Conservation (phyloP, 2,797 vertebrate genomes). For the Merluccius polli region DNA sequence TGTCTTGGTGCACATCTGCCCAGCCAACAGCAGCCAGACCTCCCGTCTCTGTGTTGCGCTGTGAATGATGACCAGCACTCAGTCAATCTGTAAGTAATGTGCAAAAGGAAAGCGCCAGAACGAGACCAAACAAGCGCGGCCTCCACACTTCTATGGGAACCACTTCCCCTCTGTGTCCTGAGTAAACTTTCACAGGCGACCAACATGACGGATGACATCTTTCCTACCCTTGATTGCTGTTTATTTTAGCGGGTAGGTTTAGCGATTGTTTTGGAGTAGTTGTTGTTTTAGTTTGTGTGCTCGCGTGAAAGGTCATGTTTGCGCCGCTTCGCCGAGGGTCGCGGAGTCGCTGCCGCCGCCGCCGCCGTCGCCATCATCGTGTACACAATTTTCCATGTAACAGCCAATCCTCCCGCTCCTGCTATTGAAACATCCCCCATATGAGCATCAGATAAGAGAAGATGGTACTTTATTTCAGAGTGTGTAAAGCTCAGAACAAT, state of each 20-base stretch:
- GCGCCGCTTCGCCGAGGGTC: constrained; percentile 21
- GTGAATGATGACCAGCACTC: neutral
- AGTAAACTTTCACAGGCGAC: no score
- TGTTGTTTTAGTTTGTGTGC: neutral
- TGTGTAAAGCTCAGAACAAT: constrained; percentile 46
- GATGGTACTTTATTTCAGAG: no score
- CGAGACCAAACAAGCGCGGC: neutral
- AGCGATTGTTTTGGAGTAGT: neutral
- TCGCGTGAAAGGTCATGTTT: constrained; percentile 23
- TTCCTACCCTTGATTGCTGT: neutral
- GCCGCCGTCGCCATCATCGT: no score
- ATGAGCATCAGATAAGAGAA: no score
- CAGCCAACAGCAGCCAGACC: neutral
- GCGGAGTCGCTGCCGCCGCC: no score
- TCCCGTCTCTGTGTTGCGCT: neutral
- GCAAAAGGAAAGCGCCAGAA: neutral
- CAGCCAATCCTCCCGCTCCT: no score
- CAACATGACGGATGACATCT: no score
- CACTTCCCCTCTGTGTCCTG: no score
- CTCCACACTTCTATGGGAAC: neutral
- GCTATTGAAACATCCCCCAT: no score
- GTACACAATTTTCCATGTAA: no score
- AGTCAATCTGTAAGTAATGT: neutral
- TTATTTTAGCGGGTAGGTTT: neutral
- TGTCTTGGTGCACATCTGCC: neutral